A percentile compares a stretch with the other conserved stretches of the same genome.
Evolutionary conservation across 2,888 invertebrate genomes (phyloP).

Genomic region (Temnothorax unifasciatus): DNA sequence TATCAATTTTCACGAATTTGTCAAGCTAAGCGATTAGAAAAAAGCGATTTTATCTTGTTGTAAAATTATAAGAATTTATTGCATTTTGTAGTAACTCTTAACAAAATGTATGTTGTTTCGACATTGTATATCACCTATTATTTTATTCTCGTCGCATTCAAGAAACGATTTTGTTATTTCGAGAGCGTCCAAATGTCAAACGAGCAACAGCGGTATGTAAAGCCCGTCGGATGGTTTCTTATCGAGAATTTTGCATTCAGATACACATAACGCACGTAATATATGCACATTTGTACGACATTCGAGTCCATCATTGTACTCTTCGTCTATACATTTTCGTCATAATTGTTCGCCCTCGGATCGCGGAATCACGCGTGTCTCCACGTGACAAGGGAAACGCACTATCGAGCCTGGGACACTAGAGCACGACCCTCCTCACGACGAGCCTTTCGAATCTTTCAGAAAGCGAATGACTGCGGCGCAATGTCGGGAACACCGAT

Average conservation of each 20-base stretch:
- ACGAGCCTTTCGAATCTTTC: conserved; percentile 86
- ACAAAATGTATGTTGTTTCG: neutral
- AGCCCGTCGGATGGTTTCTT: neutral
- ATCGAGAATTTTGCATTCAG: conserved; percentile 8
- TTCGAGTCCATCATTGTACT: neutral
- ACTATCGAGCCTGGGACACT: conserved; percentile 22
- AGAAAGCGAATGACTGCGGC: conserved; percentile 94
- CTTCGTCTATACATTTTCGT: conserved; percentile 38
- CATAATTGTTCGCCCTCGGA: conserved; percentile 41
- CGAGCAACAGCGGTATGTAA: neutral
- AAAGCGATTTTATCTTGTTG: conserved; percentile 6
- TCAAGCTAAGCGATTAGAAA: neutral
- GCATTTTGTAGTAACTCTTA: neutral
- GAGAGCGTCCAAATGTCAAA: neutral
- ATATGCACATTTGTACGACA: neutral
- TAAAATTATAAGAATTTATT: neutral
- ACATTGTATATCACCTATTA: neutral
- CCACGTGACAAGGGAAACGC: neutral
- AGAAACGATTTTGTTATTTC: neutral
- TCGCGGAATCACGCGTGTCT: conserved; percentile 27
- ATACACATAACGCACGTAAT: neutral
- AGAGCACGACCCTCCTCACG: conserved; percentile 63
- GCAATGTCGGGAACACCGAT: conserved; percentile 94
- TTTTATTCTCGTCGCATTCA: neutral
- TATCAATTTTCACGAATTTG: neutral